phyloP scores from a whole-genome alignment of 1,140 invertebrate genomes.

The Ips nitidus region DNA sequence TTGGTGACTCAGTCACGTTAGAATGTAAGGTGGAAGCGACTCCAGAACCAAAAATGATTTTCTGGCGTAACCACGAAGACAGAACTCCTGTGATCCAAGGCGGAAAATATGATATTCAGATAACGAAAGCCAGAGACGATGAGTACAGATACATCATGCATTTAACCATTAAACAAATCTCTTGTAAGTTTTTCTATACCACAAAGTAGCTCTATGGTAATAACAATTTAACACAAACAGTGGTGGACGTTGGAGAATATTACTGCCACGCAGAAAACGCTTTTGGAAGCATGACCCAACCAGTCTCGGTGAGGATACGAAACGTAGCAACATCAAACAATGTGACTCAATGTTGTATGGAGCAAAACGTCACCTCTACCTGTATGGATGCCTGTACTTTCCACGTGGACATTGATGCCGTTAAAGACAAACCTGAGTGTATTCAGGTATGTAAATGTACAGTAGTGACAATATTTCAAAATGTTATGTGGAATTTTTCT shows the following conservation, averaged over 20 bases:
- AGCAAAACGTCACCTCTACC: conserved; percentile 70
- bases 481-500: conserved; percentile 31
- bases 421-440: conserved; percentile 75
- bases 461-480: not conserved
- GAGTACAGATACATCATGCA: conserved; percentile 70
- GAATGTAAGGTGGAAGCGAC: conserved; percentile 75
- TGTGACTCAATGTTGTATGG: conserved; percentile 72
- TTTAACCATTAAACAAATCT: conserved; percentile 69
- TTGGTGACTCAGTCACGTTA: conserved; percentile 70
- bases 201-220: not conserved
- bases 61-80: conserved; percentile 73
- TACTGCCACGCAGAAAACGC: conserved; percentile 81
- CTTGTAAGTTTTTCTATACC: conserved; percentile 33
- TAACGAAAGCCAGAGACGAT: conserved; percentile 58
- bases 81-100: conserved; percentile 72
- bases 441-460: conserved; percentile 49
- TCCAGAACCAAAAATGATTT: conserved; percentile 75
- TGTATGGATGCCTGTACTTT: conserved; percentile 80
- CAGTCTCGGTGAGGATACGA: conserved; percentile 70
- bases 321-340: conserved; percentile 64
- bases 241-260: conserved; percentile 73
- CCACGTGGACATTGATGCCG: conserved; percentile 77
- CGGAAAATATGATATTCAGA: conserved; percentile 68
- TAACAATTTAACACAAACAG: conserved; percentile 34
- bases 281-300: conserved; percentile 68